Conservation (phyloP, 2,113 vertebrate species). For the Ceyx cyanopectus region DNA sequence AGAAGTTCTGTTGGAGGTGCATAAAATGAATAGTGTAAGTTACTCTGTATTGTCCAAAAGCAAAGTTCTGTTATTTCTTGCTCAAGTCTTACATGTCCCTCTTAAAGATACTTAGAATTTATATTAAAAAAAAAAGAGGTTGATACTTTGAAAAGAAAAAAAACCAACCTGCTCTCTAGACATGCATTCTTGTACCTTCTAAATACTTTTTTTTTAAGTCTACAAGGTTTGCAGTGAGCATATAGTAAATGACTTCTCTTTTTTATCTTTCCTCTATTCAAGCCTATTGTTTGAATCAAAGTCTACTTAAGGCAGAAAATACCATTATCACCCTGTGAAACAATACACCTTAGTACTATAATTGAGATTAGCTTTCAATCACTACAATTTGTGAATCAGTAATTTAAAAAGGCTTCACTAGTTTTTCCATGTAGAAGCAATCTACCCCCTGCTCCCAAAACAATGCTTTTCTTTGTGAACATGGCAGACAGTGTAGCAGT, state of each 20-base stretch:
- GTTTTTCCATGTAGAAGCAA: constrained; percentile 49
- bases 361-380: constrained; percentile 71
- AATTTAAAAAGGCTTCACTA: constrained; percentile 48
- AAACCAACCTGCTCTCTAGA: not conserved
- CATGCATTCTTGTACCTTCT: not conserved
- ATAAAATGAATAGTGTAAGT: not conserved
- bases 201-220: not conserved
- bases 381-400: constrained; percentile 71
- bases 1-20: not conserved
- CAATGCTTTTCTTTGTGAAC: constrained; percentile 3
- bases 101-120: not conserved
- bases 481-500: not conserved
- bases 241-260: not conserved
- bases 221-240: not conserved
- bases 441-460: constrained; percentile 43
- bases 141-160: not conserved
- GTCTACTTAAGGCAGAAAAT: constrained; percentile 67
- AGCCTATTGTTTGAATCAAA: constrained; percentile 32
- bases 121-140: not conserved
- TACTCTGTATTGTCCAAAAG: not conserved
- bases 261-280: constrained; percentile 4
- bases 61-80: not conserved
- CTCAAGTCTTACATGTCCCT: not conserved
- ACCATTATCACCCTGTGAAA: constrained; percentile 50
- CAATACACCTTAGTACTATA: constrained; percentile 51